These are phyloP conservation scores for Oplegnathus fasciatus DNA, from an alignment of 2,113 vertebrate species.

Conservation along the genomic window DNA sequence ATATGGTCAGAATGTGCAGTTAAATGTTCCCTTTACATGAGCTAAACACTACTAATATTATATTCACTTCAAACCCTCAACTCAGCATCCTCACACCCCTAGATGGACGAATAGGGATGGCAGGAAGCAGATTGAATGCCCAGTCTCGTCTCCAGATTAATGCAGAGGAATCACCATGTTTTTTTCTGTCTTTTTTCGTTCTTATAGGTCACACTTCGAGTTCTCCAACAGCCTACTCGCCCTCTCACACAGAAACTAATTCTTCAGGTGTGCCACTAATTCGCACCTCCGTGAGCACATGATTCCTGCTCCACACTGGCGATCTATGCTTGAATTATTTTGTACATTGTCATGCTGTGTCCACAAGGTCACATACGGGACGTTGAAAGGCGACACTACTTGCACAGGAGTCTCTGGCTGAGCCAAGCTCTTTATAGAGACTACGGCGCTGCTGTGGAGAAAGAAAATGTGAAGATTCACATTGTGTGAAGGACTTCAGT, in stretches of 20 bases:
- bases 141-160: background rate
- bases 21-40: too few species aligned
- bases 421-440: conserved; percentile 32
- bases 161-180: background rate
- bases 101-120: background rate
- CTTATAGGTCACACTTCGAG: conserved; percentile 73
- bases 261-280: conserved; percentile 68
- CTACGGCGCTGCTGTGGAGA: background rate
- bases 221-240: conserved; percentile 86
- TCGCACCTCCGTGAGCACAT: conserved; percentile 68
- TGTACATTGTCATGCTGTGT: conserved; percentile 3
- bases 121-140: background rate
- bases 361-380: conserved; percentile 15
- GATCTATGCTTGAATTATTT: background rate
- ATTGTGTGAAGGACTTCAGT: conserved; percentile 63
- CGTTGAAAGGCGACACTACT: conserved; percentile 13
- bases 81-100: too few species aligned
- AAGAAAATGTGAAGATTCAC: conserved; percentile 47
- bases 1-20: too few species aligned
- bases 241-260: conserved; percentile 56
- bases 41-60: too few species aligned
- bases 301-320: conserved; percentile 12
- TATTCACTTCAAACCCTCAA: too few species aligned
- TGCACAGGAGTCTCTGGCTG: conserved; percentile 41
- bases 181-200: background rate